phyloP scores from a whole-genome alignment of 2,888 invertebrate species.

The Coleophora flavipennella region DNA sequence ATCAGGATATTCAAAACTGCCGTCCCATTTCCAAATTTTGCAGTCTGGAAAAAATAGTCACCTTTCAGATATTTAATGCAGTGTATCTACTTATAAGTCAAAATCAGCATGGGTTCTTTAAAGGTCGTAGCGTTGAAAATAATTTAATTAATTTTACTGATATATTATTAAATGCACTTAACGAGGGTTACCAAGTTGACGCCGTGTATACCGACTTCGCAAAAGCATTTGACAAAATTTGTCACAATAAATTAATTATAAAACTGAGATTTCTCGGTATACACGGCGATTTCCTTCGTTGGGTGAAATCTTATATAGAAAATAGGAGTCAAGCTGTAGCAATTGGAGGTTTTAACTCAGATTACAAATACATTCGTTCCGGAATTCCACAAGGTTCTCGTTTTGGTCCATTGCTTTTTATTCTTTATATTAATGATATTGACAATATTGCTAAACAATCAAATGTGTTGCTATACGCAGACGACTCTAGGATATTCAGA shows the following conservation, averaged over 20 bases:
- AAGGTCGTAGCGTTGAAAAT: conserved; percentile 8
- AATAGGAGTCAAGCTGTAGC: background rate
- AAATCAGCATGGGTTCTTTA: conserved; percentile 12
- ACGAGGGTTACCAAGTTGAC: too few relatives aligned
- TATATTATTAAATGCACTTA: conserved; percentile 4
- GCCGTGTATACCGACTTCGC: too few relatives aligned
- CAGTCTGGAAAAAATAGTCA: conserved; percentile 12
- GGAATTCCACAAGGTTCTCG: background rate
- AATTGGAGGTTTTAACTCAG: background rate
- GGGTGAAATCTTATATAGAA: background rate
- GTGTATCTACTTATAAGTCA: conserved; percentile 3
- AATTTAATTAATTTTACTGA: conserved; percentile 10
- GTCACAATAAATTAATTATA: background rate
- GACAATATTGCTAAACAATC: too few relatives aligned
- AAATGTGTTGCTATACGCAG: background rate
- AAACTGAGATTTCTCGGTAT: background rate
- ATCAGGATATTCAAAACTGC: conserved; percentile 7
- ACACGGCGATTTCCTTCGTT: background rate
- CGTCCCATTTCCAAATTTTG: conserved; percentile 14
- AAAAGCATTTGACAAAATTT: background rate
- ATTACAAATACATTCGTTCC: background rate
- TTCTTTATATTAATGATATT: background rate
- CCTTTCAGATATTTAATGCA: conserved; percentile 3
- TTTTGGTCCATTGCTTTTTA: background rate
- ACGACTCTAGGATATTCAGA: background rate